Base-by-base conservation (phyloP, 2,797 vertebrate genomes). In the Silurus aristotelis region DNA sequence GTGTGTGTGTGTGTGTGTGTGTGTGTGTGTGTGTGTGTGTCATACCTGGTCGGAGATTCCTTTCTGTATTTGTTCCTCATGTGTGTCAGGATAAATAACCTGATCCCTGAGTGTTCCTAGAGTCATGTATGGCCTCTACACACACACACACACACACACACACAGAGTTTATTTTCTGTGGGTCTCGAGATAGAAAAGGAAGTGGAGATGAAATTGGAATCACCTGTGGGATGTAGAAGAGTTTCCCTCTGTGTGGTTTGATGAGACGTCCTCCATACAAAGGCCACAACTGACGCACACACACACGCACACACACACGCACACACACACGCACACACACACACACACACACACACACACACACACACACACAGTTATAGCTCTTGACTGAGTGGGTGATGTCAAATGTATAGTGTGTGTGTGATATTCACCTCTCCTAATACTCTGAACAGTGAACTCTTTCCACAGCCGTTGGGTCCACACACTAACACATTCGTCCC, bases 201-300 rank as follows among this genome's bases (percentile, higher is more conserved):
- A 15, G 5, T 10, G 22, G n/a, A 64, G 7, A 25, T 12, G 27
- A 0, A 67, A n/a, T 2, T 5, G 27, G 64, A 43, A 17, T 58
- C 38, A 99, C 98, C 97, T 99, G 98, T 52, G 98, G 98, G 90
- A 99, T 97, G 64, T 99, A 99, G 92, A 99, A 99, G 71, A 99
- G 94, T 89, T 99, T 99, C 84, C 98, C 98, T 91, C 97, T 94
- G 22, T 98, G 96, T 19, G 98, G 98, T 93, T 99, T 99, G 15
- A 97, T 99, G 89, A 99, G 93, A 80, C 92, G 87, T 48, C 98
- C 98, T 86, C 98, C 98, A 93, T 97, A 99, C 82, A 99, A 92
- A 86, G 98, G 98, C 98, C 98, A 99, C 85, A 99, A 90, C 98
- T 99, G 80, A n/a, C 52, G 22, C 31, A 81, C 17, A 84, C 25